These are phyloP conservation scores for Rhyacichthys aspro DNA, from an alignment of 2,797 vertebrate species.

Conservation along the genomic window DNA sequence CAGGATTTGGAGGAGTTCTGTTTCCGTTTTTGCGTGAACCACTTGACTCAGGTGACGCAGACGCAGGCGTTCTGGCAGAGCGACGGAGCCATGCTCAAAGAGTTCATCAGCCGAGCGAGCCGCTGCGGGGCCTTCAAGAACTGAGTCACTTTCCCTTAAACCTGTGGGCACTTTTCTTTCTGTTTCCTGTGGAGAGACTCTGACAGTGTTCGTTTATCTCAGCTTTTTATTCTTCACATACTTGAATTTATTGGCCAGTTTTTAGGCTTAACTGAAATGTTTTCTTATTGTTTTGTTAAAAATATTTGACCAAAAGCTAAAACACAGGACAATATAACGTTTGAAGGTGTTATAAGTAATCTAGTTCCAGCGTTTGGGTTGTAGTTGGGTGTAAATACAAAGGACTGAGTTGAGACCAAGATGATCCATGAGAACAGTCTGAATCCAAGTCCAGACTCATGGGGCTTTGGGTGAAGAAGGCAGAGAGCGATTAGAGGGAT, in stretches of 20 bases:
- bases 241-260: conserved; percentile 31
- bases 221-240: conserved; percentile 20
- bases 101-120: conserved; percentile 94
- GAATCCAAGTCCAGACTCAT: too few species aligned
- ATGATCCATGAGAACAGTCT: too few species aligned
- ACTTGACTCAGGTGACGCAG: conserved; percentile 95
- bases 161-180: conserved; percentile 34
- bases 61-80: conserved; percentile 93
- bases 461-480: too few species aligned
- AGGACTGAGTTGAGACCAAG: too few species aligned
- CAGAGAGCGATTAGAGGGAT: too few species aligned
- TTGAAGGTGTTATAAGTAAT: too few species aligned
- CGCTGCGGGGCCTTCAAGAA: conserved; percentile 96
- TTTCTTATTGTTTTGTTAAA: too few species aligned
- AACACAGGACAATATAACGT: too few species aligned
- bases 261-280: too few species aligned
- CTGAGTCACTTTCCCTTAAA: conserved; percentile 70
- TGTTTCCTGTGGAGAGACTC: conserved; percentile 29
- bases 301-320: too few species aligned
- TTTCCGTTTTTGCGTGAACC: conserved; percentile 96
- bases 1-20: conserved; percentile 98
- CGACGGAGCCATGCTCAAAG: conserved; percentile 92
- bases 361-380: too few species aligned
- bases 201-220: background rate
- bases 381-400: too few species aligned